Base-by-base conservation (phyloP, 2,888 invertebrate genomes). In the Lasioglossum malachurum region DNA sequence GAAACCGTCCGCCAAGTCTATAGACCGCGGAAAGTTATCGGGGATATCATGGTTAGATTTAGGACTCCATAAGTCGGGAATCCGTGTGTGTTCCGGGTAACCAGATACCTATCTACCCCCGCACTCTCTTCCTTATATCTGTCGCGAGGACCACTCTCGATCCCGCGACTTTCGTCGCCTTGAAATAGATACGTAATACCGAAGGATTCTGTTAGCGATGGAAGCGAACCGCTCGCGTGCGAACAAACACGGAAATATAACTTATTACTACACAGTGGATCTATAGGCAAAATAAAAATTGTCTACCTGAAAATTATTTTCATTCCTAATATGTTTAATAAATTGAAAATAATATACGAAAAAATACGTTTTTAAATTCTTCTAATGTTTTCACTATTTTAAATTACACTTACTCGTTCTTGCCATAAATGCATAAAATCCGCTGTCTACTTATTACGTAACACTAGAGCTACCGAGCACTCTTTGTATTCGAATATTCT, bases 21-120 rank as follows among this genome's bases (percentile, higher is more conserved):
- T 86, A 78, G 79, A 77, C 64, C 77, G 82, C 75, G 78, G 74
- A 80, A 69, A 89, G 74, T 86, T 90, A 87, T 87, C 84, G 83
- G 73, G 69, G 81, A 86, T 87, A 86, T 88, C 86, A 41, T 23
- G 84, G 80, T 72, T 80, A 83, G 87, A 91, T 90, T 88, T 91
- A 88, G 79, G 69, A 75, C 84, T 87, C 83, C 57, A 82, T 86
- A 84, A 86, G 84, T 82, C 71, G 74, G 35, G 74, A 69, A 80
- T 82, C 44, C 84, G 82, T 57, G 72, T 77, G 80, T 82, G 81
- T 86, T 79, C 75, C 74, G 73, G 80, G 80, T 67, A 89, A 84
- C 75, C 67, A 80, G 82, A 84, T 82, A 77, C 75, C 83, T 74
- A 82, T 78, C 75, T 72, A 35, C 49, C 23, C 12, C 23, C 46